Evolutionary conservation across 2,113 vertebrate species (phyloP).

Genomic region (Ictalurus furcatus): DNA sequence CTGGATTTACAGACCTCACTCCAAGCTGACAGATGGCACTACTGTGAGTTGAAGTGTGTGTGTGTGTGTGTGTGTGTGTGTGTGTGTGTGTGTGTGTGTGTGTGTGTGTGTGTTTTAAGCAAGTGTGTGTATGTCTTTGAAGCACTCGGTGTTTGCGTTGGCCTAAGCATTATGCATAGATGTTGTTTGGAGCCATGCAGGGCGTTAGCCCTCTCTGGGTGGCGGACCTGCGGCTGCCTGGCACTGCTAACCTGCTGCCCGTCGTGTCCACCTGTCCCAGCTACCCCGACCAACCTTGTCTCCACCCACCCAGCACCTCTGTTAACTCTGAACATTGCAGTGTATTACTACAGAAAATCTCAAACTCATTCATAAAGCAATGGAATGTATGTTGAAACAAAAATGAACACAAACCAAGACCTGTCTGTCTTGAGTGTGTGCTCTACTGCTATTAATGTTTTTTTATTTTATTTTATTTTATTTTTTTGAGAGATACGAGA

Average conservation of each 20-base stretch:
- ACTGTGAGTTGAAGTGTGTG: constrained; percentile 27
- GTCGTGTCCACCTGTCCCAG: constrained; percentile 40
- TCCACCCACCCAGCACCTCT: background rate
- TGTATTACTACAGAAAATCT: background rate
- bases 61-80: constrained; percentile 20
- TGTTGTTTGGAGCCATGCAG: background rate
- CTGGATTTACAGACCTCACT: constrained; percentile 34
- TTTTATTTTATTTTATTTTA: no score
- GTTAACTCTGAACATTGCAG: background rate
- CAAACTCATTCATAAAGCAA: background rate
- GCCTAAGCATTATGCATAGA: background rate
- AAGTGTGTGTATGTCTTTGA: constrained; percentile 5
- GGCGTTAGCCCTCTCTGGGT: background rate
- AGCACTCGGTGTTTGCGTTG: constrained; percentile 1
- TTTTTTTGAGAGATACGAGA: no score
- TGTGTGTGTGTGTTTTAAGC: constrained; percentile 9
- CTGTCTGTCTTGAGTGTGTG: background rate
- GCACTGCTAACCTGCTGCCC: constrained; percentile 12
- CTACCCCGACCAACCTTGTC: constrained; percentile 4
- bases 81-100: constrained; percentile 23
- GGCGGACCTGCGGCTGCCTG: background rate
- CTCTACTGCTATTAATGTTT: background rate
- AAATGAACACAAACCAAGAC: background rate
- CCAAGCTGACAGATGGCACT: constrained; percentile 45
- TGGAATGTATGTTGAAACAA: background rate